Percentiles rank a stretch among this genome's conserved stretches.
phyloP scores from a whole-genome alignment of 2,113 vertebrate genomes.

The Salvelinus sp. region DNA sequence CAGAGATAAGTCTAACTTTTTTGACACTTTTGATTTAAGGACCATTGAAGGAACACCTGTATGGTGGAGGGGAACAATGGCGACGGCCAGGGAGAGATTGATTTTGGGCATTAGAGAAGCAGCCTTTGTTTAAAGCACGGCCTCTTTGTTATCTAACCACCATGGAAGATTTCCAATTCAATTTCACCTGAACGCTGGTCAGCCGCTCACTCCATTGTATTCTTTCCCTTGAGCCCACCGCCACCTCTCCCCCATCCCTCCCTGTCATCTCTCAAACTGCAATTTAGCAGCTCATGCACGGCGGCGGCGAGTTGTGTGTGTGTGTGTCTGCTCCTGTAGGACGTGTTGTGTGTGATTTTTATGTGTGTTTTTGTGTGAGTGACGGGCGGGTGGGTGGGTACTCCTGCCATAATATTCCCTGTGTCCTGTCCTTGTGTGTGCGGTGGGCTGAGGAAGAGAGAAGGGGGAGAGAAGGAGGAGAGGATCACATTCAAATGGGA shows the following conservation, averaged over 20 bases:
- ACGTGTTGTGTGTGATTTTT: conserved; percentile 17
- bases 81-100: conserved; percentile 78
- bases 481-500: conserved; percentile 56
- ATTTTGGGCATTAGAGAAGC: conserved; percentile 88
- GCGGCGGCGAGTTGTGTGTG: conserved; percentile 36
- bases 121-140: conserved; percentile 91
- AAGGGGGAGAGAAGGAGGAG: background rate
- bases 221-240: conserved; percentile 83
- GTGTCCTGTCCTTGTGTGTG: conserved; percentile 69
- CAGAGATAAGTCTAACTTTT: conserved; percentile 85
- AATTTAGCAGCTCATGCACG: conserved; percentile 80
- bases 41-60: conserved; percentile 87
- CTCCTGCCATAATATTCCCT: conserved; percentile 76
- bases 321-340: conserved; percentile 10
- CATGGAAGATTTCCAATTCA: conserved; percentile 97
- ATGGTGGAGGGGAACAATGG: conserved; percentile 80
- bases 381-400: conserved; percentile 80
- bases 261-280: conserved; percentile 87
- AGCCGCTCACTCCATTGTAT: conserved; percentile 89
- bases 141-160: conserved; percentile 98
- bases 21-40: conserved; percentile 88
- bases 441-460: conserved; percentile 61
- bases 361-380: background rate
- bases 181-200: conserved; percentile 98
- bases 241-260: conserved; percentile 9